phyloP scores from a whole-genome alignment of 1,140 invertebrate species.

The Apolygus lucorum region DNA sequence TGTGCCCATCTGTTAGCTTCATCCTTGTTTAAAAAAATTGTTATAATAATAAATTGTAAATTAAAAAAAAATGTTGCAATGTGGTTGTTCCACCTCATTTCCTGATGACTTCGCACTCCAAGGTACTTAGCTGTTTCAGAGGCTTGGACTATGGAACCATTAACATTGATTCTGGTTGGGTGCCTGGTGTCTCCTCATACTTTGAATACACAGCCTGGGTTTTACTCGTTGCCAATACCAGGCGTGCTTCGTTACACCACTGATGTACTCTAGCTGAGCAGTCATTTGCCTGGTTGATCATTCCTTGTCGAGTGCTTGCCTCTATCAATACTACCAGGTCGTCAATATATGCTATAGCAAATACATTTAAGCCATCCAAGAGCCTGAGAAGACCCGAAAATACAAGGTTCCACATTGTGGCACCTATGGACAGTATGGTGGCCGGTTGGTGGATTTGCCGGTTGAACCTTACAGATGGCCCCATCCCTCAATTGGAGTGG shows the following conservation, averaged over 20 bases:
- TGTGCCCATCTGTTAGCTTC: too few relatives aligned
- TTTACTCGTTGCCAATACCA: neutral
- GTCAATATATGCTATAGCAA: slow-evolving; percentile 38
- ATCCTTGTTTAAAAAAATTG: too few relatives aligned
- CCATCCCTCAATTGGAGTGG: too few relatives aligned
- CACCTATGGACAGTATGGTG: too few relatives aligned
- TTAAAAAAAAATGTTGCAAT: too few relatives aligned
- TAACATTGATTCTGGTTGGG: neutral
- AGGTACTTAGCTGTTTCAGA: neutral
- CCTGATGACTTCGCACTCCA: too few relatives aligned
- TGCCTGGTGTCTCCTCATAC: neutral
- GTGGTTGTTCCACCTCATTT: too few relatives aligned
- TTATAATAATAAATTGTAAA: too few relatives aligned
- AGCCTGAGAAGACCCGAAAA: slow-evolving; percentile 37
- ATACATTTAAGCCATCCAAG: slow-evolving; percentile 31
- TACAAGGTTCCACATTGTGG: slow-evolving; percentile 42
- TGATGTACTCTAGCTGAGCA: neutral
- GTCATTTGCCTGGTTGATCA: neutral
- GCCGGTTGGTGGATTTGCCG: too few relatives aligned
- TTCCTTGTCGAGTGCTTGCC: neutral
- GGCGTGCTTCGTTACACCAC: neutral
- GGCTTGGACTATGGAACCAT: neutral
- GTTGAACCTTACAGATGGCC: too few relatives aligned
- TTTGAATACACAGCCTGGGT: neutral
- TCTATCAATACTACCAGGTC: slow-evolving; percentile 28